Base-by-base conservation (phyloP, 2,888 invertebrate genomes). In the Pterobdella sp. region DNA sequence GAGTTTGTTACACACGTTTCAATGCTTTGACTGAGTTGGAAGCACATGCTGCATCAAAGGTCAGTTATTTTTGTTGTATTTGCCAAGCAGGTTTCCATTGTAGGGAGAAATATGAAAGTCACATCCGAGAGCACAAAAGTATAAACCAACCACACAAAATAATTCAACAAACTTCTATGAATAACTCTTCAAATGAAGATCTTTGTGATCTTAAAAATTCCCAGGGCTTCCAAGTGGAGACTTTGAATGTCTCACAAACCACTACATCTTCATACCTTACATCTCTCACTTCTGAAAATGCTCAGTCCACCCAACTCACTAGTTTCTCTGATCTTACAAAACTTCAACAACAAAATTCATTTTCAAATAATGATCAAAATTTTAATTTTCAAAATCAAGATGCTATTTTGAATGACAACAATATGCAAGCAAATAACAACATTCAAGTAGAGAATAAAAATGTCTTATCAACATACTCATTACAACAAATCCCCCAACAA, bases 11-110 rank as follows among this genome's bases (percentile, higher is more conserved):
- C 52, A 49, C 52, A 29, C 22, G 71, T 7, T 63, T 71, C 56
- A 34, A 34, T 60, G 69, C 69, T 34, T 56, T 69, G 1, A 35
- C 42, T 31, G 69, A 69, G 14, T 56, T 69, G 29, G 69, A 69
- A n/a, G 69, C 69, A 18, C 69, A 69, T 49, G 56, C 52, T 29
- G 71, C 71, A 1, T 34, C 71, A 0, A 56, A 63, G 35, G 71
- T 71, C 18, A 63, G 60, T 7, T 63, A 63, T 29, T 63, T 34
- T 22, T 71, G 71, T 35, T 71, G 71, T 34, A 26, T 71, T n/a
- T 71, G 71, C 36, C 60, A 71, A 10, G 71, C 71, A 1, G 34
- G 63, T 34, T 71, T 63, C 35, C 71, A 71, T 37, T 60, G 63
- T 63, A 56, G 36, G 26, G 63, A 71, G 26, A 32, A 32, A 3